These are phyloP conservation scores for Arrhopalites spinosus DNA, from an alignment of 2,888 invertebrate species.

Conservation along the genomic window DNA sequence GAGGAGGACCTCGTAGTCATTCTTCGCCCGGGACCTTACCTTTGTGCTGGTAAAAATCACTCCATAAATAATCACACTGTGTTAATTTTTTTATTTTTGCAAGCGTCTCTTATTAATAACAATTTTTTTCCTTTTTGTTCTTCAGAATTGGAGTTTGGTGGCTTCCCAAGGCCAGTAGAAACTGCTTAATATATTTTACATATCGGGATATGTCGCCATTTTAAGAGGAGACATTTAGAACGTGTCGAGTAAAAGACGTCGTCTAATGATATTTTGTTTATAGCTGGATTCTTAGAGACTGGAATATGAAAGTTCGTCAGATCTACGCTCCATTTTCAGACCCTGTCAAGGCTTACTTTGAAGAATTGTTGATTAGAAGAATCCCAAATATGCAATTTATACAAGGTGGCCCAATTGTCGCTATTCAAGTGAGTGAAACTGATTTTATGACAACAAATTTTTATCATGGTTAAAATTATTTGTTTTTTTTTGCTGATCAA, in stretches of 20 bases:
- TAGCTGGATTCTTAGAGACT: constrained; percentile 64
- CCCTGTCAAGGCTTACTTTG: constrained; percentile 60
- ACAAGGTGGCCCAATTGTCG: constrained; percentile 64
- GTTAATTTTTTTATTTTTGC: constrained; percentile 48
- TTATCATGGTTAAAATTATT: no score
- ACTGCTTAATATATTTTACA: no score
- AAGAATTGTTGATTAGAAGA: constrained; percentile 59
- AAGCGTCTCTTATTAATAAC: constrained; percentile 59
- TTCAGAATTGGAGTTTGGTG: constrained; percentile 64
- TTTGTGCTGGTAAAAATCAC: constrained; percentile 60
- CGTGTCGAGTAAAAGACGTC: no score
- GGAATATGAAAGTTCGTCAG: constrained; percentile 62
- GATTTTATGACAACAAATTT: no score
- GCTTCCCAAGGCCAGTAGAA: constrained; percentile 58
- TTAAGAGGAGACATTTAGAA: no score
- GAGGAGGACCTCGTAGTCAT: constrained; percentile 63
- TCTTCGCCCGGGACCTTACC: constrained; percentile 64
- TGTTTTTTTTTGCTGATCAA: no score
- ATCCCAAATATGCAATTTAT: constrained; percentile 61
- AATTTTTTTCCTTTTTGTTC: neutral
- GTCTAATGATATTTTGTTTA: neutral
- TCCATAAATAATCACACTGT: no score
- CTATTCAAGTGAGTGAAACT: constrained; percentile 59
- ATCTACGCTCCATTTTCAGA: constrained; percentile 60
- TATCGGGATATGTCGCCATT: no score